Evolutionary conservation across 2,888 invertebrate genomes (phyloP), one percentile per base, ranked within the genome.

Genomic region (Shargacucullia verbasci): DNA sequence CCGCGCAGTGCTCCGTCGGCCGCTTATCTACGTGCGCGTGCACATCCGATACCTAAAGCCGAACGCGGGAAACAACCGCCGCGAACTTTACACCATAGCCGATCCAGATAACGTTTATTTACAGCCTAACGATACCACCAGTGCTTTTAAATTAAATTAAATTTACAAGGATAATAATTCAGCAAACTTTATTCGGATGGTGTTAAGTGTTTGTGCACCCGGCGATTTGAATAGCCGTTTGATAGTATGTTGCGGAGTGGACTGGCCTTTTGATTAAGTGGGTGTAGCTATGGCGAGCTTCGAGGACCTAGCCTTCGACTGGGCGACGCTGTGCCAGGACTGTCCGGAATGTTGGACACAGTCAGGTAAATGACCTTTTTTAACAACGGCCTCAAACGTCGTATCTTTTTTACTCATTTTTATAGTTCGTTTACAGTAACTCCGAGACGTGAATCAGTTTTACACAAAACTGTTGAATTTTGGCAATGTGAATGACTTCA

Each of bases 231-330:
- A 73, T 61, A 71, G 75, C 72, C 67, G 63, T 72, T 78, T 78
- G 69, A 81, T 86, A 85, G 80, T 76, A 88, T 87, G 85, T 75
- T 81, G 64, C 62, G 79, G 64, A 76, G 84, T 83, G 84, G 78
- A 85, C 84, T 83, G 74, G 78, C 73, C 29, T 6, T 29, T 71
- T 81, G 80, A 82, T 73, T 73, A 59, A 74, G 82, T 80, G 83
- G 79, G 80, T 83, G 81, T 80, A 82, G 77, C 75, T 70, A 96
- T 96, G 96, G 96, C 96, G 79, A 95, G 94, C 85, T 95, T 95
- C 85, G 92, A 95, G 80, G 96, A 96, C 82, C 93, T 96, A 76
- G 91, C 95, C 81, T 93, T 94, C 84, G 96, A 96, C 85, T 96
- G 96, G 96, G 93, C 94, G 73, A 90, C 94, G 84, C 92, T 96